Evolutionary conservation across 2,113 vertebrate species (phyloP).

Genomic region (Scolopax mira): DNA sequence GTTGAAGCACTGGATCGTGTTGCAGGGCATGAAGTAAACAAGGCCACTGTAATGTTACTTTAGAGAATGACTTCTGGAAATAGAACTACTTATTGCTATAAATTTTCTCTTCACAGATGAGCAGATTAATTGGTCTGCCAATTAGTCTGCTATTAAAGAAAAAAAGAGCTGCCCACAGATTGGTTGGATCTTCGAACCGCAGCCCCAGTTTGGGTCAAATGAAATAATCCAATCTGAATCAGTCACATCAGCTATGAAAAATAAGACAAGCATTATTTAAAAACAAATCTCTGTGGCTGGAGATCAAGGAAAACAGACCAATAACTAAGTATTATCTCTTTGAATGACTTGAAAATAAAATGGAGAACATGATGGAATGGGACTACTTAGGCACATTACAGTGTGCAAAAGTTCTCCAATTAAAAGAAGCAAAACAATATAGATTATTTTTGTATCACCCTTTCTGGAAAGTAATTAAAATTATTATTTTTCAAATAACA

Average conservation of each 20-base stretch:
- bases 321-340: not conserved
- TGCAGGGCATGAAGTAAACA: constrained; percentile 74
- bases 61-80: constrained; percentile 80
- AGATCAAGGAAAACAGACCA: not conserved
- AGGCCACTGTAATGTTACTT: constrained; percentile 74
- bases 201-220: constrained; percentile 54
- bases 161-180: constrained; percentile 58
- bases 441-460: not conserved
- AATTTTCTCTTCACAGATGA: constrained; percentile 83
- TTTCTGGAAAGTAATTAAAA: constrained; percentile 27
- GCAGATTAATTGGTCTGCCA: constrained; percentile 82
- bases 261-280: constrained; percentile 18
- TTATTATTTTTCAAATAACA: not conserved
- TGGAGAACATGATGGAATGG: not conserved
- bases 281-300: not conserved
- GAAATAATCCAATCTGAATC: constrained; percentile 53
- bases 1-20: constrained; percentile 71
- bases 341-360: not conserved
- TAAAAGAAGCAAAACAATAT: constrained; percentile 10
- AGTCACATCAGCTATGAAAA: constrained; percentile 32
- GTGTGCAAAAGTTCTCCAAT: not conserved
- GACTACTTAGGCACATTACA: not conserved
- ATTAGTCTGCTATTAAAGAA: constrained; percentile 79
- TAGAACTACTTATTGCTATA: constrained; percentile 74
- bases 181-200: constrained; percentile 34